phyloP scores from a whole-genome alignment of 2,888 invertebrate species.

The Galeopsomyia nigrocyanea region DNA sequence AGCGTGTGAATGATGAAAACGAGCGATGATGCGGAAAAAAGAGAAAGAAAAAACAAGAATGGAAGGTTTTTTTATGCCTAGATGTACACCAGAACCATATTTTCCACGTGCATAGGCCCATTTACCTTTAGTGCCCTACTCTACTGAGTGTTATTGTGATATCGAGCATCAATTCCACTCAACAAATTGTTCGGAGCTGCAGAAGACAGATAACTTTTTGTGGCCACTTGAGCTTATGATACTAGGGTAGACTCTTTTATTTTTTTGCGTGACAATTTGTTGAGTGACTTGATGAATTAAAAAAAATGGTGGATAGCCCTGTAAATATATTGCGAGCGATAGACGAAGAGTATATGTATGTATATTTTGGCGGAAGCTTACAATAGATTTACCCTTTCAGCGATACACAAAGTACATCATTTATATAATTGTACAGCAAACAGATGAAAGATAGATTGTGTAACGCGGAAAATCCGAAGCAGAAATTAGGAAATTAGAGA shows the following conservation, averaged over 20 bases:
- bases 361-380: too few relatives aligned
- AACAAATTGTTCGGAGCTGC: conserved; percentile 18
- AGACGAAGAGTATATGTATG: too few relatives aligned
- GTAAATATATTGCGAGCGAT: background rate
- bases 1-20: conserved; percentile 1
- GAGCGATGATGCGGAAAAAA: conserved; percentile 37
- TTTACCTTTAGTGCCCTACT: conserved; percentile 42
- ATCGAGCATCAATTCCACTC: conserved; percentile 15
- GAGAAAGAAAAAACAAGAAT: conserved; percentile 49
- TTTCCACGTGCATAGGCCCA: conserved; percentile 49
- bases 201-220: background rate
- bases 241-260: too few relatives aligned
- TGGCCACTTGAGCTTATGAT: background rate
- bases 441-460: too few relatives aligned
- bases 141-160: conserved; percentile 11
- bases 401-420: too few relatives aligned
- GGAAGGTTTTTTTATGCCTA: conserved; percentile 19
- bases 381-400: too few relatives aligned
- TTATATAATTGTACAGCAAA: too few relatives aligned
- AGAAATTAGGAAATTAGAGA: too few relatives aligned
- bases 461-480: too few relatives aligned
- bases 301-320: conserved; percentile 6
- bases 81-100: conserved; percentile 34
- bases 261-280: conserved; percentile 15
- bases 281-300: conserved; percentile 13